phyloP scores from a whole-genome alignment of 37 sponge, comb jelly and placozoan genomes.

The Hexactinellida sp. region DNA sequence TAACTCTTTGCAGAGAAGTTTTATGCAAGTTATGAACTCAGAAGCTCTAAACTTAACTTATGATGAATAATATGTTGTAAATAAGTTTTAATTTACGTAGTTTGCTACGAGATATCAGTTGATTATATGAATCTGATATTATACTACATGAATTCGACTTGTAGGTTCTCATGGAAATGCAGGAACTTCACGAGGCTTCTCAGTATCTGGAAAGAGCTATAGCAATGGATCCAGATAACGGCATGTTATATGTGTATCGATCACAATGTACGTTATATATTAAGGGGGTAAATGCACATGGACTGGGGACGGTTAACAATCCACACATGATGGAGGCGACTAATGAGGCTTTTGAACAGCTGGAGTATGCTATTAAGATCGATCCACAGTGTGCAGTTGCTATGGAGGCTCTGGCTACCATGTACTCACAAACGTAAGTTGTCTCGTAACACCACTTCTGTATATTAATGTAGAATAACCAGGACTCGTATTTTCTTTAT shows the following conservation, averaged over 20 bases:
- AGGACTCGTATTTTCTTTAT: background rate
- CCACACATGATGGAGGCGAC: background rate
- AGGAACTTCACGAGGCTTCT: background rate
- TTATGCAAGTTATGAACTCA: too few species aligned
- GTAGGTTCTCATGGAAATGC: background rate
- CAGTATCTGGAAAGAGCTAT: background rate
- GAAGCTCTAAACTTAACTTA: background rate
- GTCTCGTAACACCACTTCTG: too few species aligned
- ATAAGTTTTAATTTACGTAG: too few species aligned
- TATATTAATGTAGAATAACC: background rate
- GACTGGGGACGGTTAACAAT: background rate
- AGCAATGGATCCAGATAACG: constrained; percentile 12
- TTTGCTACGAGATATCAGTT: too few species aligned
- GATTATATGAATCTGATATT: background rate
- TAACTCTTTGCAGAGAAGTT: too few species aligned
- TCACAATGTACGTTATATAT: background rate
- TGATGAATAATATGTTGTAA: background rate
- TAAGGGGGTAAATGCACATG: background rate
- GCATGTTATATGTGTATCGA: background rate
- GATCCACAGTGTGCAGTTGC: background rate
- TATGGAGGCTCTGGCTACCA: background rate
- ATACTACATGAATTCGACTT: background rate
- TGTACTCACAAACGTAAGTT: constrained; percentile 10
- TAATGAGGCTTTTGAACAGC: background rate
- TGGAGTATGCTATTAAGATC: constrained; percentile 14